Base-by-base conservation (phyloP, 2,888 invertebrate species). In the Willowsia nigromaculata region DNA sequence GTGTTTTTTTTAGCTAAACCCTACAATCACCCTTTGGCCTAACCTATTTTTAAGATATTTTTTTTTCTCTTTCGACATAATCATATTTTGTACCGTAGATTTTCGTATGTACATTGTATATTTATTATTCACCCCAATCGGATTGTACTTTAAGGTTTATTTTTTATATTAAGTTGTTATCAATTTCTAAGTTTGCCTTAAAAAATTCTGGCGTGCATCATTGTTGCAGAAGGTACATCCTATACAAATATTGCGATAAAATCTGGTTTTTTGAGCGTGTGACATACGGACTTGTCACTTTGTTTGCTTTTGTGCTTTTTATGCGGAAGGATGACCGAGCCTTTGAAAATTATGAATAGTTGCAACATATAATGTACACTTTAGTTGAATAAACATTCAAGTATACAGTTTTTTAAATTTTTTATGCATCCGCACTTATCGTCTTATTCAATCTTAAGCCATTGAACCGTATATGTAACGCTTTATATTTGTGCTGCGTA, bases 271-370 rank as follows among this genome's bases (percentile, higher is more conserved):
- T 43, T n/a, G 40, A 74, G 40, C 85, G 85, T 76, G 76, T 86
- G 85, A 80, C 85, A 86, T 80, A 86, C 65, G 85, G 68, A 47
- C 47, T 30, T 80, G 85, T 86, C 85, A 86, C 80, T 80, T n/a
- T 86, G 80, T 86, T 86, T 86, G 85, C 53, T 27, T 78, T 85
- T 85, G 15, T 11, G 30, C 85, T 86, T 86, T 85, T 47, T 86
- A 85, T 25, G 18, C 27, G 27, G 27, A 40, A 30, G 30, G 47
- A 65, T 71, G 27, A 71, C 11, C 53, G 53, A 50, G 56, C 56
- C 22, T 56, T 22, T 62, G 25, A 50, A 85, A 43, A 83, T 18
- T 22, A 71, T 53, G 25, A 22, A 71, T 27, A 62, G 3, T 13
- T 22, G 56, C 4, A 22, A 56, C 56, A 56, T 56, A n/a, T n/a